These are phyloP conservation scores for Bellardia pandia DNA, from an alignment of 2,888 invertebrate species.

Conservation along the genomic window DNA sequence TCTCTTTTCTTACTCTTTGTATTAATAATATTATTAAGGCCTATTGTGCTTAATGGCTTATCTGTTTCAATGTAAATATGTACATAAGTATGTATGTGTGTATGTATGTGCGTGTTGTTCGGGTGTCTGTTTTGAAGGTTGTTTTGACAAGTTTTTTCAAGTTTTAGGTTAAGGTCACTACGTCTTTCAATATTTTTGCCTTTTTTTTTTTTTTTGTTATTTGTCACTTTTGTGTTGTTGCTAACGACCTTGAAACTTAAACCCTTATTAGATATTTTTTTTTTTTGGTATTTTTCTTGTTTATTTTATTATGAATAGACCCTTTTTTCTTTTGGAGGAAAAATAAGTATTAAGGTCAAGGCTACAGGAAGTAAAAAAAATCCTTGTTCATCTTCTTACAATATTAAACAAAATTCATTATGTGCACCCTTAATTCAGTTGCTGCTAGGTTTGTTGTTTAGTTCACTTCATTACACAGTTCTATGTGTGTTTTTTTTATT, in stretches of 20 bases:
- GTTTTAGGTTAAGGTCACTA: constrained; percentile 71
- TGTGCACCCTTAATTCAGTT: constrained; percentile 12
- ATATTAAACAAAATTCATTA: constrained; percentile 47
- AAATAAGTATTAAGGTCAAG: constrained; percentile 64
- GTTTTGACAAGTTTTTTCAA: constrained; percentile 59
- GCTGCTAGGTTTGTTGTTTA: constrained; percentile 28
- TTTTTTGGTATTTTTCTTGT: constrained; percentile 21
- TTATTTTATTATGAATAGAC: constrained; percentile 48
- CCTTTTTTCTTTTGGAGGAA: constrained; percentile 47
- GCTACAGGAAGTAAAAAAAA: constrained; percentile 28
- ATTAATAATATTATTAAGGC: constrained; percentile 26
- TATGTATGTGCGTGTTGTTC: constrained; percentile 19
- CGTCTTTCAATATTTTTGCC: constrained; percentile 45
- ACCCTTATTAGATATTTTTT: constrained; percentile 33
- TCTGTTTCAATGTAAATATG: constrained; percentile 20
- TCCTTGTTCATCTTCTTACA: constrained; percentile 50
- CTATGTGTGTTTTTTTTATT: neutral
- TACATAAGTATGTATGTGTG: neutral
- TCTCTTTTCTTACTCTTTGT: constrained; percentile 5
- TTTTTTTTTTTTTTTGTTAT: constrained; percentile 6
- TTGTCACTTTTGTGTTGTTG: constrained; percentile 47
- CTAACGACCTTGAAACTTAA: constrained; percentile 57
- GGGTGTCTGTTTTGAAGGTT: constrained; percentile 56
- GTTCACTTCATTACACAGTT: constrained; percentile 52
- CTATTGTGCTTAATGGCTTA: constrained; percentile 46